These are phyloP conservation scores for Hestina assimilis DNA, from an alignment of 1,140 invertebrate genomes.

Conservation along the genomic window DNA sequence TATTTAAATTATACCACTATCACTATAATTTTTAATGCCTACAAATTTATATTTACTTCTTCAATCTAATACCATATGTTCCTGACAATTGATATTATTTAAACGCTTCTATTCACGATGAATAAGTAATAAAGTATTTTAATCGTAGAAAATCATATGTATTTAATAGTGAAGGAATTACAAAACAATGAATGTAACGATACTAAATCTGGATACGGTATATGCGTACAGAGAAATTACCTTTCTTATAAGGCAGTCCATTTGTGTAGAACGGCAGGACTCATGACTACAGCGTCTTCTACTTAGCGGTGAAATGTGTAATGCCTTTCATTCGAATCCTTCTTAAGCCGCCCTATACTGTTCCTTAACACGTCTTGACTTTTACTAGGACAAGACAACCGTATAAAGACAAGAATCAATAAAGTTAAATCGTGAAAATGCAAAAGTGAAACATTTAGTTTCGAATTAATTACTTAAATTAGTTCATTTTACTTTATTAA, in stretches of 20 bases:
- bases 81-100: too few species aligned
- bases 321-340: constrained; percentile 42
- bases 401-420: constrained; percentile 11
- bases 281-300: constrained; percentile 58
- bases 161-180: too few species aligned
- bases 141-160: too few species aligned
- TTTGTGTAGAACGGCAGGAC: constrained; percentile 44
- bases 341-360: constrained; percentile 36
- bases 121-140: too few species aligned
- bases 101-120: too few species aligned
- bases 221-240: constrained; percentile 38
- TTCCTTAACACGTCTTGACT: constrained; percentile 39
- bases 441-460: not conserved
- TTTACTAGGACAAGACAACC: constrained; percentile 28
- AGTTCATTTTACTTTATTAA: not conserved
- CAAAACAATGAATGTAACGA: constrained; percentile 14
- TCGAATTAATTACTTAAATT: not conserved
- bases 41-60: not conserved
- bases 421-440: not conserved
- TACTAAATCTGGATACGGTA: constrained; percentile 40
- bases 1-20: constrained; percentile 3
- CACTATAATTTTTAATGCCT: not conserved
- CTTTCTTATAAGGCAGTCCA: constrained; percentile 65
- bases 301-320: constrained; percentile 70
- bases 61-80: too few species aligned